phyloP scores from a whole-genome alignment of 2,113 vertebrate genomes.

The Xiphophorus couchianus region DNA sequence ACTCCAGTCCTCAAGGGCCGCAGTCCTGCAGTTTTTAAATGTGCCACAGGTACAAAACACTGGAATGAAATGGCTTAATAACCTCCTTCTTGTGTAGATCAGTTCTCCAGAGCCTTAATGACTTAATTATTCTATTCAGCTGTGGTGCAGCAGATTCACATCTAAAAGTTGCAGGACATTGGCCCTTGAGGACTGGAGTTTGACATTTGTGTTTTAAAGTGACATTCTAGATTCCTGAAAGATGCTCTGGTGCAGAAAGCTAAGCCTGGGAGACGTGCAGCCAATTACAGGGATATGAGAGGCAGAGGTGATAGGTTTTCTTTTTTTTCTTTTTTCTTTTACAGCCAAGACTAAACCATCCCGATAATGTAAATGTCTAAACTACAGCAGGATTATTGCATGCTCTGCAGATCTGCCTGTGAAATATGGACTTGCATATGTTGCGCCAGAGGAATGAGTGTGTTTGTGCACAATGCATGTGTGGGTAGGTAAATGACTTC shows the following conservation, averaged over 20 bases:
- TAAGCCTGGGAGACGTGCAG: slow-evolving; percentile 56
- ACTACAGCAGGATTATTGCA: slow-evolving; percentile 68
- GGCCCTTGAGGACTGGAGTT: no score
- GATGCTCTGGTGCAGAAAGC: slow-evolving; percentile 48
- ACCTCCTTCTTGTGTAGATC: no score
- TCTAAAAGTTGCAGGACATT: no score
- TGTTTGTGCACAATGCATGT: slow-evolving; percentile 33
- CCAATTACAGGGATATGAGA: slow-evolving; percentile 74
- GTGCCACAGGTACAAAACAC: no score
- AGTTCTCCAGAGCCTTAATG: no score
- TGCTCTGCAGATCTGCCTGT: slow-evolving; percentile 70
- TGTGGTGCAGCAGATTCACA: no score
- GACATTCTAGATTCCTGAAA: slow-evolving; percentile 52
- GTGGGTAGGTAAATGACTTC: slow-evolving; percentile 33
- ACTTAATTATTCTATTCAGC: no score
- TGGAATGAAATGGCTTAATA: no score
- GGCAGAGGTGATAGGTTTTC: slow-evolving; percentile 52
- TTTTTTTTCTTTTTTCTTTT: slow-evolving; percentile 43
- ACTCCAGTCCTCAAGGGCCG: no score
- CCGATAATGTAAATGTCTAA: slow-evolving; percentile 68
- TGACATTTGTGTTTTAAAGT: slow-evolving; percentile 10
- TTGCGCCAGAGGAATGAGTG: slow-evolving; percentile 37
- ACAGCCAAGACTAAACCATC: slow-evolving; percentile 61
- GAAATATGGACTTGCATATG: slow-evolving; percentile 70
- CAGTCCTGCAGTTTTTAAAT: no score